Base-by-base conservation (phyloP, 2,888 invertebrate species). In the Catocala nupta region DNA sequence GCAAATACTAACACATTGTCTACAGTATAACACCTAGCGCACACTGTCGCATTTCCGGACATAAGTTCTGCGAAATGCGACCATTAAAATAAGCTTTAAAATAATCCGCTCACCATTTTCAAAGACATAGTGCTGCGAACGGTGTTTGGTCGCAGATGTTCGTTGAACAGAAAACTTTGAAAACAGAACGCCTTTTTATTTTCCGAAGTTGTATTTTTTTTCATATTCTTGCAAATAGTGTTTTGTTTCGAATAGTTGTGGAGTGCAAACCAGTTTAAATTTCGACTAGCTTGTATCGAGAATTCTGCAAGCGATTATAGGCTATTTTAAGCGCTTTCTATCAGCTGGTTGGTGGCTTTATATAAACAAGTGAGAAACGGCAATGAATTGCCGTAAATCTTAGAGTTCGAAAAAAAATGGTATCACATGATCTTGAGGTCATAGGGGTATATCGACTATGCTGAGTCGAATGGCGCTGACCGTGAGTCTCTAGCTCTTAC, bases 81-180 rank as follows among this genome's bases (percentile, higher is more conserved):
- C 84, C 81, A 85, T 88, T 88, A 87, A 86, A 86, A 83, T 86
- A 78, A 85, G 84, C 85, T 87, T 87, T 85, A 85, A 86, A 86
- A 86, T 87, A 88, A 87, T 88, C 84, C 83, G 70, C 77, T 75
- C 74, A 76, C 72, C 74, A 82, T 77, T 82, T 80, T 66, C 75
- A 77, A 80, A 83, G 82, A 86, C 80, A 81, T 80, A 83, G 75
- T 80, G 75, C 78, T 56, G 63, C 74, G 70, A 82, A 77, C 75
- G 75, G 65, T 78, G 70, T 75, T 77, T 73, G 79, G 80, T 73
- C 78, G 65, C 81, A 83, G 81, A 82, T 86, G 82, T 73, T 83
- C 71, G 64, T 67, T 60, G 66, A 71, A 68, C 69, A 68, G 69
- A 57, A 64, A 73, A 75, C 69, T 71, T 70, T 63, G 25, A 57